Evolutionary conservation across 2,113 vertebrate species (phyloP).

Genomic region (Vulpes ferrilata): DNA sequence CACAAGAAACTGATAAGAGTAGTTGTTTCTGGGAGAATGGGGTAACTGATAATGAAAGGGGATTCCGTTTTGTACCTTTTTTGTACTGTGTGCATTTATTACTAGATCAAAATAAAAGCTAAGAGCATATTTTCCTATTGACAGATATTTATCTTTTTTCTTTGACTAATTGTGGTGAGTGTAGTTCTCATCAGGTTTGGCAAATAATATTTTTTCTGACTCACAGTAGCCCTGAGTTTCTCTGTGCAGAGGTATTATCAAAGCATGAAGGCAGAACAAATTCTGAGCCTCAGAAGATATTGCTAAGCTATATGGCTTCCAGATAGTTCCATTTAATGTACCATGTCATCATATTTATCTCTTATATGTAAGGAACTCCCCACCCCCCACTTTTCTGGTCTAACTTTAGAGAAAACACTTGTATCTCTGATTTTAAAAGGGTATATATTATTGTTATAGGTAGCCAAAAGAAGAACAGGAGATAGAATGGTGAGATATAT

Average conservation of each 20-base stretch:
- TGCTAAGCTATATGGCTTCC: neutral
- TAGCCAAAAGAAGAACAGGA: neutral
- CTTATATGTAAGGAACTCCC: neutral
- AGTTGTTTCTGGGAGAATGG: neutral
- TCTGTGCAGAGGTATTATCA: neutral
- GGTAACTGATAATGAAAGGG: neutral
- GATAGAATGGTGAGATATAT: neutral
- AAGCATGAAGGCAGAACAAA: neutral
- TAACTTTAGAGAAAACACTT: neutral
- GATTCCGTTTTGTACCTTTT: neutral
- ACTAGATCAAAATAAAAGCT: neutral
- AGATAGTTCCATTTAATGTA: neutral
- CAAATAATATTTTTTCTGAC: neutral
- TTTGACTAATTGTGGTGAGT: neutral
- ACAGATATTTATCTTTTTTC: neutral
- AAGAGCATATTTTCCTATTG: neutral
- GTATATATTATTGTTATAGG: neutral
- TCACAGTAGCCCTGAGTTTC: neutral
- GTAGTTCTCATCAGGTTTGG: neutral
- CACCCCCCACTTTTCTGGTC: neutral
- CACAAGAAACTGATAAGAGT: neutral
- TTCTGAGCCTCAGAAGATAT: neutral
- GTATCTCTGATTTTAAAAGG: neutral
- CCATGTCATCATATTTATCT: neutral
- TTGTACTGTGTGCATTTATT: neutral